Conservation (phyloP, 2,797 vertebrate genomes). For the Decapterus maruadsi region DNA sequence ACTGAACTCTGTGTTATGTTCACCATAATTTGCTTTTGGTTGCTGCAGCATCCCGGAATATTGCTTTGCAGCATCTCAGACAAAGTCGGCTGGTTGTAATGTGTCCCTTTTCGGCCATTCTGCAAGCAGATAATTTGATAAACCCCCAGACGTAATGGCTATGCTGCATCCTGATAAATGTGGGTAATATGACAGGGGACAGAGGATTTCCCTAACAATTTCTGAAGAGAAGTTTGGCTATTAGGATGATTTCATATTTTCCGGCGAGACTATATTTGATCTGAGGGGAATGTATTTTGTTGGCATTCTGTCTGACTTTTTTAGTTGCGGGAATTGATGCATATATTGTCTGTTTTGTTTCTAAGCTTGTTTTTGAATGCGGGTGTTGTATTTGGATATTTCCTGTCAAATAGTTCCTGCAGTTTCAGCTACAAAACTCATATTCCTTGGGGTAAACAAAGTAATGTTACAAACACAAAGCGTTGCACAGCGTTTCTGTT, state of each 20-base stretch:
- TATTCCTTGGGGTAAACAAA: constrained; percentile 33
- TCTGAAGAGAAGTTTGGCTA: constrained; percentile 80
- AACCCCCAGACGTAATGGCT: constrained; percentile 84
- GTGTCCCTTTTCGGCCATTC: constrained; percentile 85
- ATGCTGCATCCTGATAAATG: constrained; percentile 87
- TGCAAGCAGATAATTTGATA: constrained; percentile 87
- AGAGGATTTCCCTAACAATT: constrained; percentile 82
- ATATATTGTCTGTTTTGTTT: constrained; percentile 61
- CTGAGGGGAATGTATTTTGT: constrained; percentile 64
- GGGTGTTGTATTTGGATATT: constrained; percentile 51
- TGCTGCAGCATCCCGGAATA: constrained; percentile 85
- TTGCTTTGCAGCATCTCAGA: constrained; percentile 82
- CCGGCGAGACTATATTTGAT: constrained; percentile 68
- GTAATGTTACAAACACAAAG: constrained; percentile 46
- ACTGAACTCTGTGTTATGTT: constrained; percentile 83
- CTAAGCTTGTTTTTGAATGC: constrained; percentile 43
- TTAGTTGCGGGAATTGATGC: constrained; percentile 51
- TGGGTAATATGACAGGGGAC: constrained; percentile 83
- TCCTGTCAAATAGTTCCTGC: constrained; percentile 51
- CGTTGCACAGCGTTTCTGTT: constrained; percentile 37
- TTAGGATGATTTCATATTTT: constrained; percentile 83
- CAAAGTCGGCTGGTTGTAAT: constrained; percentile 84
- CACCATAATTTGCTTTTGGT: constrained; percentile 85
- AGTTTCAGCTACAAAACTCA: constrained; percentile 28
- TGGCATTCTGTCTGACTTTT: constrained; percentile 51